Evolutionary conservation across 2,888 invertebrate genomes (phyloP), one percentile per base, ranked within the genome.

Genomic region (Apeira syringaria): DNA sequence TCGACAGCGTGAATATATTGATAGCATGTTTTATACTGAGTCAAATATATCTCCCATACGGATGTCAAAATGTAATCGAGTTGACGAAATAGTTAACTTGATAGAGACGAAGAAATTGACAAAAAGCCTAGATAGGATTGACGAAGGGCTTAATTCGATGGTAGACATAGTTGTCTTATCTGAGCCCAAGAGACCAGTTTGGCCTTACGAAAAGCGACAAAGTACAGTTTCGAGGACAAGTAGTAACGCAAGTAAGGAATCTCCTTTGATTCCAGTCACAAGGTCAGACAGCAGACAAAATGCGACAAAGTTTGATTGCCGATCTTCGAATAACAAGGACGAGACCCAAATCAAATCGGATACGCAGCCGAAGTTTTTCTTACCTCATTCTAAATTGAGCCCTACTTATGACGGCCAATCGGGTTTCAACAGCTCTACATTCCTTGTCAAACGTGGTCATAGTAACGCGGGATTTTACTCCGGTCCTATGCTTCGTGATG

Each of bases 61-160:
- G 52, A 70, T 70, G 50, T 78, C 80, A 0, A 80, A 84, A 71
- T 80, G 79, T 38, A 88, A 68, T 45, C 72, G 85, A 3, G 88
- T 88, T 1, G 89, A 88, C 50, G 88, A 90, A 75, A 88, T 89
- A 32, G 84, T 89, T 0, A 92, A 84, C 29, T 81, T 92, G 15
- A 83, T 93, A 32, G 92, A 93, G 67, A 91, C 93, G 1, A 91
- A 92, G 36, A 91, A 92, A 34, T 72, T 93, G 27, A 93, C 95
- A 0, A 96, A 96, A 77, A 96, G 96, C 54, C 77, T 96, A 31
- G 96, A 96, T 55, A 91, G 95, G 42, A 94, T 96, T 26, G 95
- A 95, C 65, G 93, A 92, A 68, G 93, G 94, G 9, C 72, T 95
- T 12, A 92, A 94, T 61, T 91, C 94, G 0, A 92, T 94, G 91